Percentiles rank a stretch among this genome's conserved stretches.
Evolutionary conservation across 2,113 vertebrate genomes (phyloP).

Genomic region (Pseudorasbora parva): DNA sequence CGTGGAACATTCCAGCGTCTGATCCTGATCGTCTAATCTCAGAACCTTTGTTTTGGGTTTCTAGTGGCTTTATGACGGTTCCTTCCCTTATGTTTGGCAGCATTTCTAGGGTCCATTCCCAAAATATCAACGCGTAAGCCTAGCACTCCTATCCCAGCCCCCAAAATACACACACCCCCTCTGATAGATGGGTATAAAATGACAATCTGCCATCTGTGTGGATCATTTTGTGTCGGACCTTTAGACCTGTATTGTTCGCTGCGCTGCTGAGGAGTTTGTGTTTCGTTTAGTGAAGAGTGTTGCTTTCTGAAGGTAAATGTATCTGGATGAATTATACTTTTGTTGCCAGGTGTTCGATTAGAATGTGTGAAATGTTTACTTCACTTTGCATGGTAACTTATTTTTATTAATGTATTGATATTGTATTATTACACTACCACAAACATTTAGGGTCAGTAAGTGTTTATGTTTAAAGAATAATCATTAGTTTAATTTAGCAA

Average conservation of each 20-base stretch:
- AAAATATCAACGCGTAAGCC: slow-evolving; percentile 58
- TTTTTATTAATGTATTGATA: neutral
- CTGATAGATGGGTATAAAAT: slow-evolving; percentile 35
- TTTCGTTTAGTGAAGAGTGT: neutral
- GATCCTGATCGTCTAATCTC: slow-evolving; percentile 19
- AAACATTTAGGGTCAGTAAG: too few relatives aligned
- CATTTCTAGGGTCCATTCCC: slow-evolving; percentile 23
- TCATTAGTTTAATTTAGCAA: neutral
- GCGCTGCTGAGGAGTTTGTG: neutral
- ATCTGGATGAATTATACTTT: neutral
- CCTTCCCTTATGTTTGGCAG: neutral
- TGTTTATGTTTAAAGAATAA: too few relatives aligned
- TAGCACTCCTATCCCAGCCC: slow-evolving; percentile 44
- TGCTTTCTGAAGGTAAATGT: slow-evolving; percentile 28
- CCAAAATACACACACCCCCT: slow-evolving; percentile 48
- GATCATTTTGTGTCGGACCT: slow-evolving; percentile 9
- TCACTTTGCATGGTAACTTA: neutral
- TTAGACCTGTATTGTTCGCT: neutral
- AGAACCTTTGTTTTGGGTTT: slow-evolving; percentile 5
- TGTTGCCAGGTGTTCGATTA: neutral
- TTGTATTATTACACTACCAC: neutral
- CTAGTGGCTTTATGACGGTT: neutral
- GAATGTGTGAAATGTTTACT: neutral
- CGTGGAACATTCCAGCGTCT: neutral
- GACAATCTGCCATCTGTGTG: neutral